Evolutionary conservation across 2,888 invertebrate genomes (phyloP).

Genomic region (Heteropelma amictum): DNA sequence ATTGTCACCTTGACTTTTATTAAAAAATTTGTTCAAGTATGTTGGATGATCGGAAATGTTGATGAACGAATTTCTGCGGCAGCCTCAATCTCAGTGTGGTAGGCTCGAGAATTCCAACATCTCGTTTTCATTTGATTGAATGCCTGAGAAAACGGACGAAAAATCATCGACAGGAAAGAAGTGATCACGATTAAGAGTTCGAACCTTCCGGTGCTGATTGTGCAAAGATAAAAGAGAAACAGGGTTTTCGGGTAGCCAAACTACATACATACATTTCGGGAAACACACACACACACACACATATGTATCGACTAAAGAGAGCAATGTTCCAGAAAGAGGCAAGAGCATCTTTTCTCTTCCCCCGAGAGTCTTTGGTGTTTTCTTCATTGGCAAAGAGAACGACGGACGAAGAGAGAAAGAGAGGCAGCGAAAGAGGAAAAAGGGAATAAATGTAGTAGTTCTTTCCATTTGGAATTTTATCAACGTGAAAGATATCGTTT

Average conservation of each 20-base stretch:
- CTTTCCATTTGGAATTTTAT: slow-evolving; percentile 24
- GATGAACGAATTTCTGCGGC: no score
- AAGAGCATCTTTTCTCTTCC: slow-evolving; percentile 58
- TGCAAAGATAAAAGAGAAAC: slow-evolving; percentile 70
- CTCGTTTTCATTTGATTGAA: slow-evolving; percentile 5
- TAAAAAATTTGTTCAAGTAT: no score
- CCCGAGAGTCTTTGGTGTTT: slow-evolving; percentile 43
- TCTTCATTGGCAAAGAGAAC: slow-evolving; percentile 47
- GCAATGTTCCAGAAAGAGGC: slow-evolving; percentile 3
- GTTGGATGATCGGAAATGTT: no score
- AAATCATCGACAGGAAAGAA: slow-evolving; percentile 10
- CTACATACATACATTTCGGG: not conserved
- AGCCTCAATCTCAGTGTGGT: not conserved
- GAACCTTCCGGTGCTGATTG: slow-evolving; percentile 71
- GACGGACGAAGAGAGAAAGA: slow-evolving; percentile 23
- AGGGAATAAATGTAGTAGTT: slow-evolving; percentile 28
- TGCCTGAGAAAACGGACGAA: not conserved
- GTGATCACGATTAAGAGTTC: slow-evolving; percentile 55
- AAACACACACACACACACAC: not conserved
- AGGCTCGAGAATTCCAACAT: slow-evolving; percentile 8
- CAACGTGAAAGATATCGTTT: slow-evolving; percentile 24
- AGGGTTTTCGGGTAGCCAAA: not conserved
- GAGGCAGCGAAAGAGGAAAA: slow-evolving; percentile 10
- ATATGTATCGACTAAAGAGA: not conserved
- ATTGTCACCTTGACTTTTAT: no score